Base-by-base conservation (phyloP, 2,888 invertebrate genomes). In the Lepas anatifera region DNA sequence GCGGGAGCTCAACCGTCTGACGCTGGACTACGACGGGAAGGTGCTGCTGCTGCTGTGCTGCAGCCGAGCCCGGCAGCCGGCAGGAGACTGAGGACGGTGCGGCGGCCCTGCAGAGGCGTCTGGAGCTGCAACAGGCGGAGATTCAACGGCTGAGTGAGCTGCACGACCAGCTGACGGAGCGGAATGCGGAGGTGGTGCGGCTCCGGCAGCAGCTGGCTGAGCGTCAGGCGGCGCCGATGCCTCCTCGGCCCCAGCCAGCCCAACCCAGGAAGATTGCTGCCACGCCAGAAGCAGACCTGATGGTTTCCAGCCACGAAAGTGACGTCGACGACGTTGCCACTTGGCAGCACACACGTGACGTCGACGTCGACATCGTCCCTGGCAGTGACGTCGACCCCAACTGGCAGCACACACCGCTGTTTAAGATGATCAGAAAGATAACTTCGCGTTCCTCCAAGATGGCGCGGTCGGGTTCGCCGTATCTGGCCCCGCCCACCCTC, bases 21-120 rank as follows among this genome's bases (percentile, higher is more conserved):
- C 85, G 75, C 78, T 82, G 68, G 84, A 84, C 71, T 85, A 85
- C 76, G 85, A 86, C 74, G 84, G 86, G 70, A 87, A 87, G 79
- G 85, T 85, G 74, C 75, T 78, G 16, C 74, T 78, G 43, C 73
- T 80, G 75, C 68, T 78, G 32, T 76, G 70, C 25, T 73, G 74
- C 39, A 69, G 73, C 71, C 69, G 73, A 29, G 71, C 71, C 27
- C 46, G 71, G 25, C n/a, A n/a, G 22, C 0, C 43, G 48, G n/a
- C 48, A 50, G 50, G 50, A n/a, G 1, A 8, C n/a, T n/a, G 50
- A 50, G 11, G 50, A 27, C 27, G 50, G 27, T 6, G 11, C 50
- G 27, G 27, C 10, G 10, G 50, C 50, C 3, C 50, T 50, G 27
- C 50, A 50, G 50, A 27, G 11, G 50, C 25, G 50, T 25, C 50